These are phyloP conservation scores for Drusus annulatus DNA, from an alignment of 1,140 invertebrate species.

Conservation along the genomic window DNA sequence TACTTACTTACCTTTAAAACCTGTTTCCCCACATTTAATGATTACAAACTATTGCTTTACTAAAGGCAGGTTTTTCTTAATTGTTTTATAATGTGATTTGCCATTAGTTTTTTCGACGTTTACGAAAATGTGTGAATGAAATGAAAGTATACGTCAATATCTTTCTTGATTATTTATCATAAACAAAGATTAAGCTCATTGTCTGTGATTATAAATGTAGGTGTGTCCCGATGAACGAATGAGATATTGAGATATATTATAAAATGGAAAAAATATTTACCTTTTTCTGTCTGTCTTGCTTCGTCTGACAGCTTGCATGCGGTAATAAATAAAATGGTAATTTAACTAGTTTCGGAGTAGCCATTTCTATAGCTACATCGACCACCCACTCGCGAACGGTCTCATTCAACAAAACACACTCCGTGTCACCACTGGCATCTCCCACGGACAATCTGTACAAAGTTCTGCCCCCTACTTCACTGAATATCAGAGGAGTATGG, in stretches of 20 bases:
- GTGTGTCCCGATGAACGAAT: background rate
- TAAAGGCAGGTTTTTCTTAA: too few relatives aligned
- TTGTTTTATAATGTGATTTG: too few relatives aligned
- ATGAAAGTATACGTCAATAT: too few relatives aligned
- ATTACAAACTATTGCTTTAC: too few relatives aligned
- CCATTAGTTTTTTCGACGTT: too few relatives aligned
- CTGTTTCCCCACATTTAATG: too few relatives aligned
- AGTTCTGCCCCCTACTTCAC: slow-evolving; percentile 95
- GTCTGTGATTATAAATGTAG: background rate
- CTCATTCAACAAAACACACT: slow-evolving; percentile 93
- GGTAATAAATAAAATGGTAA: slow-evolving; percentile 97
- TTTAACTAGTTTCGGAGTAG: slow-evolving; percentile 96
- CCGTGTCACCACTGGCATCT: slow-evolving; percentile 96
- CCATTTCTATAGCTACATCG: slow-evolving; percentile 95
- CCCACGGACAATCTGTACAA: slow-evolving; percentile 85
- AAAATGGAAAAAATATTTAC: slow-evolving; percentile 72
- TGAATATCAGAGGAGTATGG: slow-evolving; percentile 98
- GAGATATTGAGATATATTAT: too few relatives aligned
- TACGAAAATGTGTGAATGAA: too few relatives aligned
- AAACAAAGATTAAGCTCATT: background rate
- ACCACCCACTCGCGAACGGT: slow-evolving; percentile 97
- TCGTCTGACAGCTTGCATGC: slow-evolving; percentile 90
- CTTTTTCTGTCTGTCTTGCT: slow-evolving; percentile 92
- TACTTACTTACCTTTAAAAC: too few relatives aligned
- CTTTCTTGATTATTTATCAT: too few relatives aligned